phyloP scores from a whole-genome alignment of 2,888 invertebrate species.

The Amblyteles armatorius region DNA sequence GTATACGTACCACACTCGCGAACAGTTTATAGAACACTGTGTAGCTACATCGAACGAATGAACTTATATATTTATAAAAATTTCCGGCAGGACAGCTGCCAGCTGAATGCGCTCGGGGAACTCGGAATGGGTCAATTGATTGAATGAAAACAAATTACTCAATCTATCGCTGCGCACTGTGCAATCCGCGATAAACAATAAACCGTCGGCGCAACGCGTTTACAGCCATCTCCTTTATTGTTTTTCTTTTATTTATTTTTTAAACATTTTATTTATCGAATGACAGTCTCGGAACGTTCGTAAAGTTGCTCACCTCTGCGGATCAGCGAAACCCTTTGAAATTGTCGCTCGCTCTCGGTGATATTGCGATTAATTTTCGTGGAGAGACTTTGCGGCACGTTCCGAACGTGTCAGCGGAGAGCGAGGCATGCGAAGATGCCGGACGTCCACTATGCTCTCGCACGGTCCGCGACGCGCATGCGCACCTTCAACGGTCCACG shows the following conservation, averaged over 20 bases:
- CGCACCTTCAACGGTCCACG: neutral
- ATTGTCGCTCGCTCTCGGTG: neutral
- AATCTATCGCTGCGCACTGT: conserved; percentile 37
- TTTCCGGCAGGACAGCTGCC: neutral
- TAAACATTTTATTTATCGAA: neutral
- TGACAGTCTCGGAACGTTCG: neutral
- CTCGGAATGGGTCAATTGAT: neutral
- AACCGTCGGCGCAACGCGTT: conserved; percentile 21
- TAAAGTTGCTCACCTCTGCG: conserved; percentile 13
- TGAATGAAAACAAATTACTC: conserved; percentile 25
- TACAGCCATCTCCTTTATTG: neutral
- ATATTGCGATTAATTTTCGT: neutral
- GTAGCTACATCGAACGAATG: neutral
- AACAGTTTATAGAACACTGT: conserved; percentile 3
- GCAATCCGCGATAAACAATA: conserved; percentile 45
- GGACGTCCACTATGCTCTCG: conserved; percentile 2
- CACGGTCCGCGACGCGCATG: neutral
- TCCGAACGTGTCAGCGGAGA: neutral
- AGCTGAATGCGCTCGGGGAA: conserved; percentile 2
- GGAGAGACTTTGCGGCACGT: neutral
- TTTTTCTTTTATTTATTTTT: conserved; percentile 2
- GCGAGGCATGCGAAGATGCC: conserved; percentile 12
- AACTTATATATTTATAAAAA: neutral
- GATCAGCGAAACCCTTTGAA: neutral
- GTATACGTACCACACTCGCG: neutral